Percentiles rank a stretch among this genome's conserved stretches.
Conservation (phyloP, 2,888 invertebrate species). For the Hoplodrina ambigua region DNA sequence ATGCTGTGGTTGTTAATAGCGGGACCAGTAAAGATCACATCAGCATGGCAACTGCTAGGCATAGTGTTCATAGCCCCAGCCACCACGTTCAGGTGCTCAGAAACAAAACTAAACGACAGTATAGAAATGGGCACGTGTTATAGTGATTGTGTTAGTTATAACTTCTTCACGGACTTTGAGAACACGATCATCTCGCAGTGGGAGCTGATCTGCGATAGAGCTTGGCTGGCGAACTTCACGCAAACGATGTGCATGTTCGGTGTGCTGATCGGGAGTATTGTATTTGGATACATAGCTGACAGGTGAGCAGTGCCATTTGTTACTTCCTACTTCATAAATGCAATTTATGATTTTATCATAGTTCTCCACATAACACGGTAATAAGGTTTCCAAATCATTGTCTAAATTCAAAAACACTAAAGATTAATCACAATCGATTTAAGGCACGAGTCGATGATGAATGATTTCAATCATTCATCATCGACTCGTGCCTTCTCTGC, state of each 20-base stretch:
- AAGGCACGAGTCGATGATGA: too few relatives aligned
- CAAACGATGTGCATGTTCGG: conserved; percentile 93
- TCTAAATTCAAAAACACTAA: too few relatives aligned
- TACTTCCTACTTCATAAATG: background rate
- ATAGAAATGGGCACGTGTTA: conserved; percentile 84
- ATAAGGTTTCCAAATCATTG: too few relatives aligned
- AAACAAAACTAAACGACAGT: conserved; percentile 68
- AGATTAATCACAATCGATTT: too few relatives aligned
- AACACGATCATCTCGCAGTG: conserved; percentile 93
- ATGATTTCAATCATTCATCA: too few relatives aligned
- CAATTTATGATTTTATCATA: too few relatives aligned
- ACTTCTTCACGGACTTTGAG: conserved; percentile 91
- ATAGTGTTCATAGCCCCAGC: conserved; percentile 93
- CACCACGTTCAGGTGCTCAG: conserved; percentile 85
- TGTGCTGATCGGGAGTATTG: conserved; percentile 92
- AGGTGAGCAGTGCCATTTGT: conserved; percentile 84
- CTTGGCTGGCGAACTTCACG: conserved; percentile 91
- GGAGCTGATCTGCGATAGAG: conserved; percentile 92
- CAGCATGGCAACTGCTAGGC: conserved; percentile 92
- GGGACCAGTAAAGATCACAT: conserved; percentile 92
- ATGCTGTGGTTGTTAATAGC: conserved; percentile 90
- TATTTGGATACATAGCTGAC: conserved; percentile 93
- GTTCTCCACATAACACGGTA: too few relatives aligned
- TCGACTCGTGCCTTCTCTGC: too few relatives aligned
- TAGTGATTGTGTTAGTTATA: conserved; percentile 86